Conservation (phyloP, 2,888 invertebrate genomes). For the Iselma pallidipennis region DNA sequence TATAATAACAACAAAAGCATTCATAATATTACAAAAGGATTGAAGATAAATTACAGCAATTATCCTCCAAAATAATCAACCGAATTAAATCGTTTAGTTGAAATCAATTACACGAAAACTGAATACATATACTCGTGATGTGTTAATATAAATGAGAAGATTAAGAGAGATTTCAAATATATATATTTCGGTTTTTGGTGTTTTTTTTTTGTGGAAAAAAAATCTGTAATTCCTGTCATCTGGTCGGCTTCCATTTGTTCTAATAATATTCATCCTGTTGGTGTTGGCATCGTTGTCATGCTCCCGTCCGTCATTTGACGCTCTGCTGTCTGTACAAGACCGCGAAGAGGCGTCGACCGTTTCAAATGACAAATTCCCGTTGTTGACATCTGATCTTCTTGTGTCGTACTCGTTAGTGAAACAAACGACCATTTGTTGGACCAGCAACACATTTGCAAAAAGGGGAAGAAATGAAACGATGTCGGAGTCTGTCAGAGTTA, state of each 20-base stretch:
- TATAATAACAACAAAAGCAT: neutral
- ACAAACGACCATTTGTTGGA: slow-evolving; percentile 24
- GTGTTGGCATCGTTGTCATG: neutral
- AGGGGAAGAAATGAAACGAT: slow-evolving; percentile 6
- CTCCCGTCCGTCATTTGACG: neutral
- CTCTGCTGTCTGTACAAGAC: slow-evolving; percentile 8
- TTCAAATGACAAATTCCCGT: slow-evolving; percentile 26
- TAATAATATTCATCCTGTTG: neutral
- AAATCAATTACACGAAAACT: too few relatives aligned
- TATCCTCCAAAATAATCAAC: too few relatives aligned
- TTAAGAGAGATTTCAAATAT: too few relatives aligned
- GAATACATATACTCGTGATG: too few relatives aligned
- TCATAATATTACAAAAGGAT: neutral
- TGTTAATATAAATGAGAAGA: too few relatives aligned
- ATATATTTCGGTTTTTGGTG: too few relatives aligned
- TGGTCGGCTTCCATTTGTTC: neutral
- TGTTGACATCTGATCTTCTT: slow-evolving; percentile 27
- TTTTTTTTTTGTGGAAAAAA: neutral
- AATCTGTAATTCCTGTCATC: neutral
- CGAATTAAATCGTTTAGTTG: too few relatives aligned
- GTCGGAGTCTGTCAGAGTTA: slow-evolving; percentile 11
- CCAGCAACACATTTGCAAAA: slow-evolving; percentile 1
- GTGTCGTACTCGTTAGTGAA: slow-evolving; percentile 21
- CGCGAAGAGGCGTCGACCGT: slow-evolving; percentile 17
- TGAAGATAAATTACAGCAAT: too few relatives aligned